Evolutionary conservation across 2,113 vertebrate genomes (phyloP).

Genomic region (Oncorhynchus gorbuscha): DNA sequence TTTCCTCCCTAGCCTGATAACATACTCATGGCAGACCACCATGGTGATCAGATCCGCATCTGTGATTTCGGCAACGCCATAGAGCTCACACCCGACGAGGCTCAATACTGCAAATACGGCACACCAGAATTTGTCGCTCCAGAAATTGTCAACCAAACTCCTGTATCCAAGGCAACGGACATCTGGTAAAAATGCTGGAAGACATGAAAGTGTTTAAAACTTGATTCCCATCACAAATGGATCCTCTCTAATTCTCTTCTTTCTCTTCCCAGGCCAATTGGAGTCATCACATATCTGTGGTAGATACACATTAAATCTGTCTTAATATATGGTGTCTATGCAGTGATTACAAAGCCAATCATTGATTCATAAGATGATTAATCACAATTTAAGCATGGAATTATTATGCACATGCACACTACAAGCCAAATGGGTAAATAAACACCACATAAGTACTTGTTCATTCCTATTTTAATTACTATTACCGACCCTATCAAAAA

Average conservation of each 20-base stretch:
- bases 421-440: too few species aligned
- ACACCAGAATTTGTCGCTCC: conserved; percentile 95
- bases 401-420: neutral
- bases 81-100: conserved; percentile 78
- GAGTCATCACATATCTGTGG: conserved; percentile 92
- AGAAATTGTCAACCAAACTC: conserved; percentile 94
- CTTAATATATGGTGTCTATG: neutral
- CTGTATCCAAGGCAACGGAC: conserved; percentile 88
- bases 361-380: neutral
- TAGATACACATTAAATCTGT: conserved; percentile 64
- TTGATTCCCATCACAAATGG: neutral
- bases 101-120: conserved; percentile 93
- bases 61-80: conserved; percentile 93
- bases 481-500: too few species aligned
- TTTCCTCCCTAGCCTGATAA: conserved; percentile 85
- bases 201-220: conserved; percentile 3
- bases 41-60: conserved; percentile 86
- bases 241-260: neutral
- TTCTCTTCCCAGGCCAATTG: conserved; percentile 80
- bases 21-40: conserved; percentile 85
- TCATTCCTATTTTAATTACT: too few species aligned
- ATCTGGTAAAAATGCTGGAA: conserved; percentile 80
- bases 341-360: too few species aligned
- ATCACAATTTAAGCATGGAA: neutral
- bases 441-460: too few species aligned